Evolutionary conservation across 2,888 invertebrate species (phyloP), one percentile per base, ranked within the genome.

Genomic region (Amitus sp.): DNA sequence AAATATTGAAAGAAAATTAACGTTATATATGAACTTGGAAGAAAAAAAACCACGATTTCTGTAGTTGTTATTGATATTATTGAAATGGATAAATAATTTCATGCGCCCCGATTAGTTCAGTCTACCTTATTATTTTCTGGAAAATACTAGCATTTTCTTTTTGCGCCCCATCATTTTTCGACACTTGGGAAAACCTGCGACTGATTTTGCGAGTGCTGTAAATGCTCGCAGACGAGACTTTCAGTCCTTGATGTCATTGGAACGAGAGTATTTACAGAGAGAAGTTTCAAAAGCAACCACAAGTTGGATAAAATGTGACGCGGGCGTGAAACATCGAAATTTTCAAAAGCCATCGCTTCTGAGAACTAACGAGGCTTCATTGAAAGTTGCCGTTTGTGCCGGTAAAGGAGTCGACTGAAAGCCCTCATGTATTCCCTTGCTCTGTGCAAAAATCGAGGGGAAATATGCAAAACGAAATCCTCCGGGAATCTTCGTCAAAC

Each of bases 341-440:
- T 64, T 66, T 58, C 60, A 60, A 67, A 67, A 64, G 61, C 52
- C 60, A 46, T 50, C 39, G 56, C 60, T 56, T 43, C 37, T 61
- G 62, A 69, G 66, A 59, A 65, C 74, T 74, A 75, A 75, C 74
- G 74, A 74, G 71, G 71, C 73, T 71, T 74, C 73, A 74, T 74
- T 75, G 73, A 74, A 72, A 70, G 65, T 68, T 69, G 52, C 34
- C 64, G 55, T 57, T 50, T 62, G 53, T 39, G 62, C 62, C 23
- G 15, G 53, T 47, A 65, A 58, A 60, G 62, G 52, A 52, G 55
- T 53, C 37, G 61, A 49, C 59, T 67, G 65, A 64, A 68, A 65
- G 66, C 64, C 62, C 47, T 57, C 59, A 60, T 62, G 68, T 74
- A 68, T 70, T 67, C 64, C 69, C 66, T 58, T 57, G 57, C 62